A percentile compares a stretch with the other conserved stretches of the same genome.
These are phyloP conservation scores for Rotaria macrura DNA, from an alignment of 2,888 invertebrate genomes.

Conservation along the genomic window DNA sequence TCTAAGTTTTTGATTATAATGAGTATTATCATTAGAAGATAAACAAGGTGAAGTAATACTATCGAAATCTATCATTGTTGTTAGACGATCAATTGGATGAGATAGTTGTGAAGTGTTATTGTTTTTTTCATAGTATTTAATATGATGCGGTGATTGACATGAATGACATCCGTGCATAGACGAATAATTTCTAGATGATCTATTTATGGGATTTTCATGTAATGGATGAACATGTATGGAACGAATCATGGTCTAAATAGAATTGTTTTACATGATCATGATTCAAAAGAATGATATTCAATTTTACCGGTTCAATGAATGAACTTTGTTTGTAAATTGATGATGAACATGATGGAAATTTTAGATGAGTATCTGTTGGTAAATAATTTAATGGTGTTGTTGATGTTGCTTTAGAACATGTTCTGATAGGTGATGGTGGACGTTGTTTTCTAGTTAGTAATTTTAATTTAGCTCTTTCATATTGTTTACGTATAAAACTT, in stretches of 20 bases:
- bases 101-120: background rate
- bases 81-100: background rate
- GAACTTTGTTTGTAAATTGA: background rate
- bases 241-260: background rate
- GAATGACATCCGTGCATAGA: background rate
- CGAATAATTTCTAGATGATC: background rate
- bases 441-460: background rate
- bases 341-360: background rate
- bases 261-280: no score
- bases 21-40: background rate
- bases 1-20: background rate
- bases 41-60: background rate
- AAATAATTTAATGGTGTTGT: background rate
- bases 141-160: no score
- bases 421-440: background rate
- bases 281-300: background rate
- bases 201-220: background rate
- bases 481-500: background rate
- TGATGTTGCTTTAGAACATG: background rate
- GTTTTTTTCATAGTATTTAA: background rate
- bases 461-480: conserved; percentile 1
- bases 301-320: background rate
- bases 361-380: background rate
- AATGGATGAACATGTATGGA: background rate
- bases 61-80: background rate